Evolutionary conservation across 2,797 vertebrate species (phyloP).

Genomic region (Mastacembelus armatus): DNA sequence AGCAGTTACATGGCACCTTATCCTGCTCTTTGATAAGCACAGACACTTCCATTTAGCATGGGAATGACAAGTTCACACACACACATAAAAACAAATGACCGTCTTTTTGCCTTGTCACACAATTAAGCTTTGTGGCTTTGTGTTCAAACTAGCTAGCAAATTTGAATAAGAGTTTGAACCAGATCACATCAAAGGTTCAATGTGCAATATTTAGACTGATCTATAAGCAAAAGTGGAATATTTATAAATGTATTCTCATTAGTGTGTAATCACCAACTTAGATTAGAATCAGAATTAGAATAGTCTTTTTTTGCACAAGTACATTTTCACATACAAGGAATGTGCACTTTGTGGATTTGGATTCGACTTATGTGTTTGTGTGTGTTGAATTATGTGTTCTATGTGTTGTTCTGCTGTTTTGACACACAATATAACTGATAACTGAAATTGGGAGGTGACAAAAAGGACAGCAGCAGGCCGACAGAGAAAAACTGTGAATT

Average conservation of each 20-base stretch:
- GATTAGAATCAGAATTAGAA: too few relatives aligned
- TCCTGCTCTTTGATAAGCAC: slow-evolving; percentile 74
- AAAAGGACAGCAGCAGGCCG: not conserved
- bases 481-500: not conserved
- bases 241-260: not conserved
- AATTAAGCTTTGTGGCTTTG: not conserved
- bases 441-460: not conserved
- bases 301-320: too few relatives aligned
- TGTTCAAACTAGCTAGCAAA: not conserved
- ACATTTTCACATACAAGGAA: too few relatives aligned
- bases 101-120: slow-evolving; percentile 12
- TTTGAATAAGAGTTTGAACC: slow-evolving; percentile 3
- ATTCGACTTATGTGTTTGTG: too few relatives aligned
- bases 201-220: too few relatives aligned
- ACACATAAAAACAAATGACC: too few relatives aligned
- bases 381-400: not conserved
- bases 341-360: too few relatives aligned
- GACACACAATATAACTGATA: not conserved
- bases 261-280: too few relatives aligned
- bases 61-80: slow-evolving; percentile 58
- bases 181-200: slow-evolving; percentile 10
- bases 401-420: not conserved
- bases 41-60: slow-evolving; percentile 76
- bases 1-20: slow-evolving; percentile 76
- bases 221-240: too few relatives aligned